Percentiles rank a stretch among this genome's conserved stretches.
phyloP scores from a whole-genome alignment of 2,888 invertebrate genomes.

The Shargacucullia verbasci region DNA sequence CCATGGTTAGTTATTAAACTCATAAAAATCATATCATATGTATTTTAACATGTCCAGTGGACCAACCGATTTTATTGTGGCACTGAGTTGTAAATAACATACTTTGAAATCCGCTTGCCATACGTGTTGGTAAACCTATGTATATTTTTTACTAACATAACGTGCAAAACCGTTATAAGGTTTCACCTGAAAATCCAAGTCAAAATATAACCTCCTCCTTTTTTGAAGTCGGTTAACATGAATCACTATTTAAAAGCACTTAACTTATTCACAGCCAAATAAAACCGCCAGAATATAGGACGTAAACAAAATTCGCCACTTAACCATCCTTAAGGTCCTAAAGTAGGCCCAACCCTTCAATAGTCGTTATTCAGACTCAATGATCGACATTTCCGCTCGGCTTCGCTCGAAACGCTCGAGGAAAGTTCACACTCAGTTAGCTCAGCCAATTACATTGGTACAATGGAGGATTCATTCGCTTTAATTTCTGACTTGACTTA shows the following conservation, averaged over 20 bases:
- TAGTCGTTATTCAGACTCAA: constrained; percentile 51
- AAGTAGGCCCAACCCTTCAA: constrained; percentile 32
- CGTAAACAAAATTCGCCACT: constrained; percentile 45
- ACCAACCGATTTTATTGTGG: no score
- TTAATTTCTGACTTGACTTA: constrained; percentile 57
- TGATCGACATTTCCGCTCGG: constrained; percentile 59
- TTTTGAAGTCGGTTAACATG: constrained; percentile 11
- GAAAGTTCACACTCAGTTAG: constrained; percentile 57
- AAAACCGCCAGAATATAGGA: constrained; percentile 24
- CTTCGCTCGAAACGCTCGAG: constrained; percentile 28
- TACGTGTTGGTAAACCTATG: no score
- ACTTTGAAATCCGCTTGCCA: no score
- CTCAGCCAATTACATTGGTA: constrained; percentile 54
- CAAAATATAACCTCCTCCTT: no score
- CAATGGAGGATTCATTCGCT: constrained; percentile 52
- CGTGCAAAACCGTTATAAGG: no score
- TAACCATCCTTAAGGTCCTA: constrained; percentile 11
- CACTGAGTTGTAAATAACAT: no score
- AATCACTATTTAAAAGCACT: constrained; percentile 37
- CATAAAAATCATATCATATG: no score
- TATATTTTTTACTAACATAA: no score
- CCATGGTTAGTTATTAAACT: no score
- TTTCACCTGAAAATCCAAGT: background rate
- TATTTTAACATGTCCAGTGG: no score
- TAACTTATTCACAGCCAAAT: constrained; percentile 33